A percentile compares a stretch with the other conserved stretches of the same genome.
Evolutionary conservation across 35 echinoderm and acorn worm species (phyloP).

Genomic region (Ptychodera flava): DNA sequence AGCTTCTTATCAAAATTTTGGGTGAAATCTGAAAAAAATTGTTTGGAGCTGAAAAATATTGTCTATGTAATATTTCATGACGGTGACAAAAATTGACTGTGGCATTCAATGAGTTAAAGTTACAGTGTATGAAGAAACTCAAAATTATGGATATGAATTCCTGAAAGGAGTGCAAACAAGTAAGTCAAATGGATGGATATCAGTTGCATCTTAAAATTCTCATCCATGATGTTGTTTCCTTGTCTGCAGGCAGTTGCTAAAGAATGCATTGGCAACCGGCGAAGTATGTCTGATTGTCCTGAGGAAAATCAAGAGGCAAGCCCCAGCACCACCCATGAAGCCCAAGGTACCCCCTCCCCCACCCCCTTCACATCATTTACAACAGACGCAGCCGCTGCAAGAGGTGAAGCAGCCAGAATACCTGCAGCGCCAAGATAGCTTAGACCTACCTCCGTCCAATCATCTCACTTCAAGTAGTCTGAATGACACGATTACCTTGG

Average conservation of each 20-base stretch:
- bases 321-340: slow-evolving; percentile 44
- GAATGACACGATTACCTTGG: background rate
- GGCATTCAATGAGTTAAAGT: too few relatives aligned
- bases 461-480: background rate
- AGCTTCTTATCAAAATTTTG: too few relatives aligned
- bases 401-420: background rate
- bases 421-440: background rate
- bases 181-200: too few relatives aligned
- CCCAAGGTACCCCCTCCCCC: background rate
- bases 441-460: background rate
- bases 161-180: too few relatives aligned
- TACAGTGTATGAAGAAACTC: too few relatives aligned
- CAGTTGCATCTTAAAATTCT: too few relatives aligned
- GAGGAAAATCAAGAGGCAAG: slow-evolving; percentile 70
- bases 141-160: too few relatives aligned
- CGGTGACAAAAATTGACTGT: too few relatives aligned
- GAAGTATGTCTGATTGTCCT: slow-evolving; percentile 54
- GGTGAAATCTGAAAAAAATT: too few relatives aligned
- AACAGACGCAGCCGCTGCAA: background rate
- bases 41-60: too few relatives aligned
- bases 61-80: too few relatives aligned
- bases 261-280: slow-evolving; percentile 54
- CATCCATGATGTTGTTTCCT: background rate
- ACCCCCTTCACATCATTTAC: background rate
- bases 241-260: slow-evolving; percentile 45